A percentile compares a stretch with the other conserved stretches of the same genome.
phyloP scores from a whole-genome alignment of 37 sponge, comb jelly and placozoan species.

The Tethya wilhelma region DNA sequence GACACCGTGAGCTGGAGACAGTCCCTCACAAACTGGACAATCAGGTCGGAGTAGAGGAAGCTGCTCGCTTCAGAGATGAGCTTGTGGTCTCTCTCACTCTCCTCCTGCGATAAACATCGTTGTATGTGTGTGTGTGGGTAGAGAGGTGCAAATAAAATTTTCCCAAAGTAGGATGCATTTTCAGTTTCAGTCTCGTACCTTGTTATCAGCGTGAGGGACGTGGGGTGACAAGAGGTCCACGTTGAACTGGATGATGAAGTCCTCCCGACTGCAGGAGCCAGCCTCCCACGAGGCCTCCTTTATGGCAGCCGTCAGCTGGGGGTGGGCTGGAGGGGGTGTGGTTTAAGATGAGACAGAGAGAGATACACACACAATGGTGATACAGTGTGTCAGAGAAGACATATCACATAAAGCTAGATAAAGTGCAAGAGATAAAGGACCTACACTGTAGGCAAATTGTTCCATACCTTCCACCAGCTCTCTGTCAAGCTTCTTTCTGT shows the following conservation, averaged over 20 bases:
- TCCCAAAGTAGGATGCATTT: too few species aligned
- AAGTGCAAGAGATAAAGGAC: background rate
- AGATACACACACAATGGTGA: background rate
- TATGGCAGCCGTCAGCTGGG: constrained; percentile 39
- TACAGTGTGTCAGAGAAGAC: background rate
- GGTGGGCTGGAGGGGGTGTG: constrained; percentile 34
- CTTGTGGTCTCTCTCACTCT: constrained; percentile 56
- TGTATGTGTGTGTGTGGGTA: too few species aligned
- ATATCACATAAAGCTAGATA: background rate
- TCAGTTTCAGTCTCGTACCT: background rate
- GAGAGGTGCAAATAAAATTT: too few species aligned
- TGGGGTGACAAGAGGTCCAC: constrained; percentile 77
- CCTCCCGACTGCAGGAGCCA: constrained; percentile 36
- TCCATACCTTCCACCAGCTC: background rate
- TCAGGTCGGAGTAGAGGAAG: constrained; percentile 43
- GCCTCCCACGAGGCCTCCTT: constrained; percentile 30
- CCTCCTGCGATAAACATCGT: too few species aligned
- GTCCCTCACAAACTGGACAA: constrained; percentile 64
- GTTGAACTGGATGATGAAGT: constrained; percentile 82
- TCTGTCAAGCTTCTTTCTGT: background rate
- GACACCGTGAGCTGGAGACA: constrained; percentile 54
- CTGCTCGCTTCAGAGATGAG: constrained; percentile 33
- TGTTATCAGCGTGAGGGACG: constrained; percentile 55
- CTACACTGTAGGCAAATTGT: background rate
- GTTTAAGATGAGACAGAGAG: background rate